Conservation (phyloP, 1,140 invertebrate genomes). For the Drosophila santomea region DNA sequence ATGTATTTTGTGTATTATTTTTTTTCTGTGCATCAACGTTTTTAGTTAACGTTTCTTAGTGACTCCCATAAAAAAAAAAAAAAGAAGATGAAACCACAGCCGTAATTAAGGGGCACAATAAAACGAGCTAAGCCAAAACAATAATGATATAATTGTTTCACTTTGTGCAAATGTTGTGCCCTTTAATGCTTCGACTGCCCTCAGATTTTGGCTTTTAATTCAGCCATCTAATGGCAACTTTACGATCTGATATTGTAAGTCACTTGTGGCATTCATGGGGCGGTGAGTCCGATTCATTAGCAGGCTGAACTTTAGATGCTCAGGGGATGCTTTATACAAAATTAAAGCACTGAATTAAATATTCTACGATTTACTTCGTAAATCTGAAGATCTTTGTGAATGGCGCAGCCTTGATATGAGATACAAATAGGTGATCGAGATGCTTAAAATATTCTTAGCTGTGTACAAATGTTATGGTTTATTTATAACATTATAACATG, state of each 20-base stretch:
- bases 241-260: constrained; percentile 18
- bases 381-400: not conserved
- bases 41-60: constrained; percentile 2
- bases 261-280: constrained; percentile 38
- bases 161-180: constrained; percentile 40
- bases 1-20: not conserved
- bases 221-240: constrained; percentile 13
- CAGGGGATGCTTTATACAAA: not conserved
- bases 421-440: not conserved
- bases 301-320: not conserved
- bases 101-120: constrained; percentile 4
- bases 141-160: constrained; percentile 41
- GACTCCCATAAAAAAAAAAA: constrained; percentile 6
- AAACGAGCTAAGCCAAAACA: constrained; percentile 12
- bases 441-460: constrained; percentile 1
- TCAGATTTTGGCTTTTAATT: constrained; percentile 19
- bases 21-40: not conserved
- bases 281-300: constrained; percentile 27
- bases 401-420: not conserved
- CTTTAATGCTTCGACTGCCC: constrained; percentile 46
- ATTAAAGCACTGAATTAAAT: not conserved
- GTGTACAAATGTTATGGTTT: constrained; percentile 1
- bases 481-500: not conserved
- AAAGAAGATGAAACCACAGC: constrained; percentile 1
- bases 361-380: not conserved